Percentiles rank a stretch among this genome's conserved stretches.
Evolutionary conservation across 2,888 invertebrate genomes (phyloP).

Genomic region (Mantis religiosa): DNA sequence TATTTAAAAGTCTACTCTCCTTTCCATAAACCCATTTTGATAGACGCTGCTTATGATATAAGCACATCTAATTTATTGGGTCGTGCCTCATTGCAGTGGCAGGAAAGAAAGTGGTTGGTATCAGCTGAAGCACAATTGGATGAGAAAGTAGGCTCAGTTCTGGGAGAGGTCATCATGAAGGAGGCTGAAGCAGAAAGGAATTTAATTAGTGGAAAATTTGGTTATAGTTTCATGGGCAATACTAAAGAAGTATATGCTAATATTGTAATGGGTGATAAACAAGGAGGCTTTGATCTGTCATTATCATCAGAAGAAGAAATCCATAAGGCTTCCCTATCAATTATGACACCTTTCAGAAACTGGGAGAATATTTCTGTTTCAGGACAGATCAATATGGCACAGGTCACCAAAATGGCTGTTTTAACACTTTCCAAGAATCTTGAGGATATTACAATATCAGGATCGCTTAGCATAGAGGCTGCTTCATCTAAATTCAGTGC

Average conservation of each 20-base stretch:
- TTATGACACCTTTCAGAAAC: slow-evolving; percentile 33
- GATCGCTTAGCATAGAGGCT: background rate
- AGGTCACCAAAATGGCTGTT: slow-evolving; percentile 26
- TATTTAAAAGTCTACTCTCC: slow-evolving; percentile 28
- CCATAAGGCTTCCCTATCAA: slow-evolving; percentile 25
- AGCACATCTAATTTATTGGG: background rate
- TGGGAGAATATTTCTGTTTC: slow-evolving; percentile 29
- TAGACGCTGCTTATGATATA: slow-evolving; percentile 25
- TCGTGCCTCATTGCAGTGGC: slow-evolving; percentile 13
- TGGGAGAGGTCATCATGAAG: slow-evolving; percentile 9
- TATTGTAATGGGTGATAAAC: background rate
- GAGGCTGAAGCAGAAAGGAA: slow-evolving; percentile 14
- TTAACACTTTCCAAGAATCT: slow-evolving; percentile 1
- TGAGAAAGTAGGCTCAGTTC: background rate
- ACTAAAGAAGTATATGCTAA: slow-evolving; percentile 14
- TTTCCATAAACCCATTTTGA: slow-evolving; percentile 22
- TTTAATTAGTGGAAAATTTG: slow-evolving; percentile 15
- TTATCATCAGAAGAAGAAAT: background rate
- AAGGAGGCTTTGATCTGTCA: slow-evolving; percentile 7
- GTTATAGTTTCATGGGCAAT: background rate
- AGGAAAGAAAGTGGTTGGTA: slow-evolving; percentile 10
- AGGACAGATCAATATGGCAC: slow-evolving; percentile 32
- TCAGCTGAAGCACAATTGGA: slow-evolving; percentile 11
- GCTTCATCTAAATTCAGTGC: background rate
- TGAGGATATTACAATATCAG: background rate